Percentiles rank a stretch among this genome's conserved stretches.
phyloP scores from a whole-genome alignment of 1,140 invertebrate species.

The Propsilocerus akamusi region DNA sequence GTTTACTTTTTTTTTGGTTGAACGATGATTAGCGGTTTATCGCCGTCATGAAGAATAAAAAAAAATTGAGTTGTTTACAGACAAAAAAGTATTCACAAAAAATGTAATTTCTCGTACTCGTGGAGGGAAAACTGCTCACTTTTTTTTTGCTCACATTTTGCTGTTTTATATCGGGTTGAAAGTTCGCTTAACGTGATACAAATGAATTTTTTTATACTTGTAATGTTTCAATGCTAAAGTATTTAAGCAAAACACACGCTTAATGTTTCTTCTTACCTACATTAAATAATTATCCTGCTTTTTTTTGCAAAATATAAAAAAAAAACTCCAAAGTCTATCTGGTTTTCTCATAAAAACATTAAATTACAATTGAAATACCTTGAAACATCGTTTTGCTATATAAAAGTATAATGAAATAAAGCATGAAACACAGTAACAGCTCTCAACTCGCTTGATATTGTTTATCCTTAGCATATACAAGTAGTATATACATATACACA shows the following conservation, averaged over 20 bases:
- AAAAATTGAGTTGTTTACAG: background rate
- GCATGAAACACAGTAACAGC: background rate
- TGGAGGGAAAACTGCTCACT: background rate
- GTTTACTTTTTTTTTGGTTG: background rate
- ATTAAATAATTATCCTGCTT: conserved; percentile 3
- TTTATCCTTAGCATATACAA: no score
- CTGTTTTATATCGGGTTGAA: background rate
- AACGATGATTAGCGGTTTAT: conserved; percentile 1
- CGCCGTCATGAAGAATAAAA: background rate
- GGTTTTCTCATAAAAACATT: conserved; percentile 2
- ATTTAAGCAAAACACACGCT: no score
- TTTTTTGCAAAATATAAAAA: background rate
- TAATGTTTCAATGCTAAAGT: no score
- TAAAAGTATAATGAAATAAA: conserved; percentile 2
- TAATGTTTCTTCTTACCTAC: no score
- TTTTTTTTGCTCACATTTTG: background rate
- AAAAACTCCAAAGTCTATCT: conserved; percentile 3
- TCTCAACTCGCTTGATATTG: no score
- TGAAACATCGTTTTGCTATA: conserved; percentile 2
- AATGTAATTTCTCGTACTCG: background rate
- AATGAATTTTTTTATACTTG: no score
- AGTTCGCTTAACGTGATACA: background rate
- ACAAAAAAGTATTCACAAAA: background rate
- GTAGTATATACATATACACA: no score
- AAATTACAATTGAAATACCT: conserved; percentile 3